Conservation (phyloP, 1,140 invertebrate genomes). For the Vanessa atalanta region DNA sequence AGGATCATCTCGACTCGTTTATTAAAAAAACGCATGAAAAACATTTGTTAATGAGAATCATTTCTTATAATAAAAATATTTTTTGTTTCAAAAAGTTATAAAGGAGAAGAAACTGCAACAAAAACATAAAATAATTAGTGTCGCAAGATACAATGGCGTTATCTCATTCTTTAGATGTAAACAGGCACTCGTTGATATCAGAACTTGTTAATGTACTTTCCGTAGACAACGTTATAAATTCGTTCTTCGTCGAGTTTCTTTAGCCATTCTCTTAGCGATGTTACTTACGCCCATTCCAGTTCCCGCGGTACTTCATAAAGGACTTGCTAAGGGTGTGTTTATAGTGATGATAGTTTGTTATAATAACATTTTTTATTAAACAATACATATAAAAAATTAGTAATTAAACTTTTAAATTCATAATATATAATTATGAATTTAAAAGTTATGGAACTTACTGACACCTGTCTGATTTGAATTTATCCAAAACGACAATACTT, state of each 20-base stretch:
- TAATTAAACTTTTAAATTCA: too few relatives aligned
- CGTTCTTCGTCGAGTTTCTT: conserved; percentile 38
- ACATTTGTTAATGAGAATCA: too few relatives aligned
- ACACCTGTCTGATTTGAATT: too few relatives aligned
- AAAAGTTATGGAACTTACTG: too few relatives aligned
- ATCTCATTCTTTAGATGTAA: conserved; percentile 19
- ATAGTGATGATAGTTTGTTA: background rate
- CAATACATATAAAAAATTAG: background rate
- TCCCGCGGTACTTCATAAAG: conserved; percentile 50
- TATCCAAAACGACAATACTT: too few relatives aligned
- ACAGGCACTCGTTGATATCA: conserved; percentile 25
- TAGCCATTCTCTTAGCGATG: conserved; percentile 34
- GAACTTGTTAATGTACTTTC: conserved; percentile 26
- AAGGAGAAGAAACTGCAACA: background rate
- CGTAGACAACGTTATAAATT: conserved; percentile 36
- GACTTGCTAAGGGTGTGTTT: conserved; percentile 4
- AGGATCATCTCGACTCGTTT: too few relatives aligned
- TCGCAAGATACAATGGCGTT: conserved; percentile 13
- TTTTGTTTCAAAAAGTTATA: too few relatives aligned
- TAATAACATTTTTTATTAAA: conserved; percentile 4
- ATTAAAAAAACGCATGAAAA: too few relatives aligned
- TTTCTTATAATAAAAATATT: too few relatives aligned
- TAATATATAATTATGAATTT: too few relatives aligned
- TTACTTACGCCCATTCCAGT: conserved; percentile 45
- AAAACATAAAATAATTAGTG: conserved; percentile 1